A percentile compares a stretch with the other conserved stretches of the same genome.
phyloP scores from a whole-genome alignment of 2,888 invertebrate genomes.

The Torymus auratus region DNA sequence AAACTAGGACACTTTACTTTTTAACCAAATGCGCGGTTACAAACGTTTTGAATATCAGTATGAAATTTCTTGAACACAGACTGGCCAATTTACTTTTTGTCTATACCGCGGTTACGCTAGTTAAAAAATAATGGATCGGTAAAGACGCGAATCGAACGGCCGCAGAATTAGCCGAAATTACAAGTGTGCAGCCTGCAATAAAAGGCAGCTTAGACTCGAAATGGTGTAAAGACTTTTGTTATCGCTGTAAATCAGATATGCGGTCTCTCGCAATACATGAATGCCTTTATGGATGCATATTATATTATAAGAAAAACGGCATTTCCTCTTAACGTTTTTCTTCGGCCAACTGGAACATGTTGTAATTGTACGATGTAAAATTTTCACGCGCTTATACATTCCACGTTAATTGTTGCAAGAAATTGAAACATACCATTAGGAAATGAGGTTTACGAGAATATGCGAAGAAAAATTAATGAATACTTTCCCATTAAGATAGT shows the following conservation, averaged over 20 bases:
- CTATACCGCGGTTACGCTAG: not conserved
- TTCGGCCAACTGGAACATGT: conserved; percentile 17
- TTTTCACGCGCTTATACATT: conserved; percentile 54
- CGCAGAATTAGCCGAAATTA: conserved; percentile 22
- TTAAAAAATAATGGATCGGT: conserved; percentile 2
- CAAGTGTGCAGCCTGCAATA: conserved; percentile 2
- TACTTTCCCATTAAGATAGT: conserved; percentile 46
- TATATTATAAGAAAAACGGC: conserved; percentile 48
- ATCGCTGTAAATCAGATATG: conserved; percentile 40
- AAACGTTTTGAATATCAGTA: no score
- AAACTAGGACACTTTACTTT: no score
- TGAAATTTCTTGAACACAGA: no score
- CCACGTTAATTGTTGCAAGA: conserved; percentile 55
- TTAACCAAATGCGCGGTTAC: no score
- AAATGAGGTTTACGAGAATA: conserved; percentile 55
- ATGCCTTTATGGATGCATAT: conserved; percentile 36
- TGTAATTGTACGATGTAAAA: conserved; percentile 56
- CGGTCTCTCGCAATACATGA: not conserved
- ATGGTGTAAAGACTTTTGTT: conserved; percentile 35
- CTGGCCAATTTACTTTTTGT: no score
- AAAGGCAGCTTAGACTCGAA: conserved; percentile 5
- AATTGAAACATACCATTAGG: conserved; percentile 55
- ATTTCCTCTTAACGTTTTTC: conserved; percentile 47
- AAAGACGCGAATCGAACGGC: conserved; percentile 16
- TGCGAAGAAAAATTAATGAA: conserved; percentile 49